Evolutionary conservation across 2,797 vertebrate genomes (phyloP).

Genomic region (Hephaestus fuliginosus): DNA sequence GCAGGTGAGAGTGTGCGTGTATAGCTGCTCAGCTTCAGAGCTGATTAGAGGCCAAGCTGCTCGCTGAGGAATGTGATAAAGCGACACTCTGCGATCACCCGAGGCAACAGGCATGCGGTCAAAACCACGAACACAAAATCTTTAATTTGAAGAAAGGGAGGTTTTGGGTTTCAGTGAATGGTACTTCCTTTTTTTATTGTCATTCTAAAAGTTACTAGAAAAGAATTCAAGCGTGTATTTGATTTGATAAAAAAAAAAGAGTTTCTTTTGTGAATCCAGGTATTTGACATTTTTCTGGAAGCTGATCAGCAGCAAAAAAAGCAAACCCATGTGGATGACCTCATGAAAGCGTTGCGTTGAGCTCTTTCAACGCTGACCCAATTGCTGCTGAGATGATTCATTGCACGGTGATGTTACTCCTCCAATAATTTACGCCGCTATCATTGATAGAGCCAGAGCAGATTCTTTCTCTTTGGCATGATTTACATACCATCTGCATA

Average conservation of each 20-base stretch:
- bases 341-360: constrained; percentile 34
- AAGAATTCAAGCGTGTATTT: constrained; percentile 27
- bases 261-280: constrained; percentile 31
- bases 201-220: constrained; percentile 15
- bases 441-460: constrained; percentile 51
- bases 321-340: constrained; percentile 41
- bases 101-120: constrained; percentile 30
- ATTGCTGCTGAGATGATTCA: constrained; percentile 57
- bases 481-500: constrained; percentile 68
- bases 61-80: constrained; percentile 50
- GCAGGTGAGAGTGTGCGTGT: constrained; percentile 66
- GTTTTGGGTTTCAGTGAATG: neutral
- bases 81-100: constrained; percentile 25
- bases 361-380: constrained; percentile 50
- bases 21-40: constrained; percentile 29
- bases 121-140: constrained; percentile 27
- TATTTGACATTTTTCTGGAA: constrained; percentile 43
- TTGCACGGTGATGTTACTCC: constrained; percentile 48
- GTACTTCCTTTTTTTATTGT: neutral
- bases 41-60: constrained; percentile 39
- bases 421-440: constrained; percentile 52
- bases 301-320: constrained; percentile 48
- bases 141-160: constrained; percentile 12
- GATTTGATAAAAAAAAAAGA: constrained; percentile 27
- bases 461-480: constrained; percentile 53